These are phyloP conservation scores for Ferdinandea cuprea DNA, from an alignment of 2,888 invertebrate species.

Conservation along the genomic window DNA sequence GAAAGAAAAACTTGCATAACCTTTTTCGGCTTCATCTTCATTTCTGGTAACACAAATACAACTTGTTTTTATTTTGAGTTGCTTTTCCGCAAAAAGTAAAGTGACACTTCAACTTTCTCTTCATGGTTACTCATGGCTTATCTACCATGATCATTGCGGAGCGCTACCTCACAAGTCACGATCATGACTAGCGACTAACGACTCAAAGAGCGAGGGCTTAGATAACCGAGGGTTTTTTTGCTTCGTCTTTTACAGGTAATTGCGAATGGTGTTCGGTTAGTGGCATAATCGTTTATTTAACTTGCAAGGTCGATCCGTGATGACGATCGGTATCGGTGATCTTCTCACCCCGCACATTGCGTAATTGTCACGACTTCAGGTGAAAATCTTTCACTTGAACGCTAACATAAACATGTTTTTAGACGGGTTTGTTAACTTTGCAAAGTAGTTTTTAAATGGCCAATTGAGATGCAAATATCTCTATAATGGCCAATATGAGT, in stretches of 20 bases:
- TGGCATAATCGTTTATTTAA: slow-evolving; percentile 9
- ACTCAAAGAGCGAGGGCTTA: slow-evolving; percentile 12
- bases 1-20: slow-evolving; percentile 29
- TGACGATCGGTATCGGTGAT: background rate
- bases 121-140: slow-evolving; percentile 8
- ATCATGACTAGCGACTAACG: too few species aligned
- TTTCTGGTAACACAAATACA: slow-evolving; percentile 11
- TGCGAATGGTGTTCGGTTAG: background rate
- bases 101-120: slow-evolving; percentile 56
- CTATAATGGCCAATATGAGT: background rate
- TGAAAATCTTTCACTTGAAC: slow-evolving; percentile 9
- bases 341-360: background rate
- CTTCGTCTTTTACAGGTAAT: background rate
- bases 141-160: background rate
- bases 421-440: background rate
- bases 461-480: background rate
- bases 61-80: background rate
- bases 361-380: background rate
- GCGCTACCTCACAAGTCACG: background rate
- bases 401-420: background rate
- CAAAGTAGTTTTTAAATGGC: background rate
- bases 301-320: slow-evolving; percentile 29
- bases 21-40: slow-evolving; percentile 26
- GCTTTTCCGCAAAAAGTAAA: slow-evolving; percentile 31
- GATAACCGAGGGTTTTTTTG: slow-evolving; percentile 25